Evolutionary conservation across 1,140 invertebrate species (phyloP).

Genomic region (Dendroctonus valens): DNA sequence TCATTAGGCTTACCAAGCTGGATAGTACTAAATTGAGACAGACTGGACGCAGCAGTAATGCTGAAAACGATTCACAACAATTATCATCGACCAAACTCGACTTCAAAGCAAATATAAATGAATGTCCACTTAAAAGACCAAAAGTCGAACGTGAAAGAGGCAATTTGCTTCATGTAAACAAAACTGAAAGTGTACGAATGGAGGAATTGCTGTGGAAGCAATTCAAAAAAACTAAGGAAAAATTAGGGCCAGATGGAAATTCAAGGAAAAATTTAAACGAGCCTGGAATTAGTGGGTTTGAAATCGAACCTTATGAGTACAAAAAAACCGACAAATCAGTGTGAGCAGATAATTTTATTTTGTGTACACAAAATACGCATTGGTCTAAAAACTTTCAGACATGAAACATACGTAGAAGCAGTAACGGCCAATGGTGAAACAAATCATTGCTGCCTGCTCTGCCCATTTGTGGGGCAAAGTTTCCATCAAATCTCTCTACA

Average conservation of each 20-base stretch:
- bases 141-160: neutral
- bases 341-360: constrained; percentile 2
- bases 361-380: neutral
- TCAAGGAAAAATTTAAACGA: neutral
- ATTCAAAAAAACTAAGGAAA: constrained; percentile 6
- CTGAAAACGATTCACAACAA: neutral
- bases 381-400: neutral
- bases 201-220: constrained; percentile 7
- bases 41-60: neutral
- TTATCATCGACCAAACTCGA: neutral
- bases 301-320: constrained; percentile 15
- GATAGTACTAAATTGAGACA: constrained; percentile 2
- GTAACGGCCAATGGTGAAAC: constrained; percentile 2
- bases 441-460: constrained; percentile 4
- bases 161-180: constrained; percentile 9
- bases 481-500: constrained; percentile 16
- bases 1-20: constrained; percentile 4
- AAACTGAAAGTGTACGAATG: constrained; percentile 15
- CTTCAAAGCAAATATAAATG: neutral
- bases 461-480: constrained; percentile 8
- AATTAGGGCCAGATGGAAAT: neutral
- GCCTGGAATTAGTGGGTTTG: neutral
- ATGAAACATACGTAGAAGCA: constrained; percentile 11
- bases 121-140: constrained; percentile 4
- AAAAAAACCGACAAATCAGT: constrained; percentile 11